Conservation (phyloP, 2,888 invertebrate species). For the Drosophila mimica region DNA sequence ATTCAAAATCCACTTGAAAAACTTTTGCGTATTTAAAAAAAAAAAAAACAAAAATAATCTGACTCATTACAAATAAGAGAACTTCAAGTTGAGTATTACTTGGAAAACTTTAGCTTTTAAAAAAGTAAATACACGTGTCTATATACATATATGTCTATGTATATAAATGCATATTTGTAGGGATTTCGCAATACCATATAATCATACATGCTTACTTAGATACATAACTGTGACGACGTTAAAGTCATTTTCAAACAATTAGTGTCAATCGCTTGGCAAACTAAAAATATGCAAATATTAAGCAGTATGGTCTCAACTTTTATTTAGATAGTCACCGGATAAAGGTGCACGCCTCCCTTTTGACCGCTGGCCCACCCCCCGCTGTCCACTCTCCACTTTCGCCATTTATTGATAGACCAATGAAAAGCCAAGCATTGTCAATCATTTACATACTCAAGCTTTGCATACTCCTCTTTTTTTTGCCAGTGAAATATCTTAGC, state of each 20-base stretch:
- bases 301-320: slow-evolving; percentile 31
- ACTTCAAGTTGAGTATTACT: slow-evolving; percentile 29
- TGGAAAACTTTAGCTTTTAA: slow-evolving; percentile 38
- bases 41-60: neutral
- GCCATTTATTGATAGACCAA: slow-evolving; percentile 25
- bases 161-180: slow-evolving; percentile 30
- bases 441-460: slow-evolving; percentile 2
- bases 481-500: neutral
- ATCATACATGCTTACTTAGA: neutral
- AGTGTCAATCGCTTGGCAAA: slow-evolving; percentile 78
- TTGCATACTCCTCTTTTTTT: neutral
- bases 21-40: neutral
- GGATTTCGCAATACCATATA: slow-evolving; percentile 57
- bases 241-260: slow-evolving; percentile 69
- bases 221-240: slow-evolving; percentile 33
- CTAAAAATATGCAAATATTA: slow-evolving; percentile 71
- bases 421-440: slow-evolving; percentile 8
- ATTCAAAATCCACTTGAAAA: neutral
- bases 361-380: neutral
- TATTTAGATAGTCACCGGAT: slow-evolving; percentile 39
- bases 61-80: neutral
- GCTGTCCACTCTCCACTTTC: neutral
- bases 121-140: slow-evolving; percentile 42
- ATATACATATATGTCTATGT: slow-evolving; percentile 14
- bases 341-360: slow-evolving; percentile 24